phyloP scores from a whole-genome alignment of 2,888 invertebrate species.

The Eupithecia abbreviata region DNA sequence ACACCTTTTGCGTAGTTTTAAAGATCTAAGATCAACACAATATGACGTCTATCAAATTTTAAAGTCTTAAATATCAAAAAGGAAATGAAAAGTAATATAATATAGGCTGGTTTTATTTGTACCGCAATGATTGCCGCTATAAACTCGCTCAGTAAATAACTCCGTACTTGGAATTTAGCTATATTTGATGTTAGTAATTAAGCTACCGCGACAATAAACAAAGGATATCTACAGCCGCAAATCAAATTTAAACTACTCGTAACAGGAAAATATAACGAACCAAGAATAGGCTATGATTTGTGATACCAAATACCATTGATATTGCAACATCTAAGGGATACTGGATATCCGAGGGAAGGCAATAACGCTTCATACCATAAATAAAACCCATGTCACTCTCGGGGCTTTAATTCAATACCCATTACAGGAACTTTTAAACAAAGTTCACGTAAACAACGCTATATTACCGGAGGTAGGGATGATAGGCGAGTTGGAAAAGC shows the following conservation, averaged over 20 bases:
- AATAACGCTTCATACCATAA: conserved; percentile 58
- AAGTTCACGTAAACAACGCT: conserved; percentile 63
- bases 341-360: conserved; percentile 46
- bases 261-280: conserved; percentile 11
- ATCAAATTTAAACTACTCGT: background rate
- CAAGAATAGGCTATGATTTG: conserved; percentile 39
- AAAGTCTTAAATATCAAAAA: no score
- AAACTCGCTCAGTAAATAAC: background rate
- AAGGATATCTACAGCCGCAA: background rate
- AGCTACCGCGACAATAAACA: background rate
- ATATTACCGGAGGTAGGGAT: conserved; percentile 51
- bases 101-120: no score
- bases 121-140: no score
- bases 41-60: no score
- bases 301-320: conserved; percentile 38
- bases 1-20: no score
- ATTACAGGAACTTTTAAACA: conserved; percentile 73
- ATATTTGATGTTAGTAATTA: background rate
- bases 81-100: no score
- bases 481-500: conserved; percentile 4
- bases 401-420: conserved; percentile 71
- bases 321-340: conserved; percentile 41
- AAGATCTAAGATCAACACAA: no score
- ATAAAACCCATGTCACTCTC: conserved; percentile 64
- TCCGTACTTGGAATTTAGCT: background rate